Base-by-base conservation (phyloP, 2,888 invertebrate genomes). In the Apodemia duryi region DNA sequence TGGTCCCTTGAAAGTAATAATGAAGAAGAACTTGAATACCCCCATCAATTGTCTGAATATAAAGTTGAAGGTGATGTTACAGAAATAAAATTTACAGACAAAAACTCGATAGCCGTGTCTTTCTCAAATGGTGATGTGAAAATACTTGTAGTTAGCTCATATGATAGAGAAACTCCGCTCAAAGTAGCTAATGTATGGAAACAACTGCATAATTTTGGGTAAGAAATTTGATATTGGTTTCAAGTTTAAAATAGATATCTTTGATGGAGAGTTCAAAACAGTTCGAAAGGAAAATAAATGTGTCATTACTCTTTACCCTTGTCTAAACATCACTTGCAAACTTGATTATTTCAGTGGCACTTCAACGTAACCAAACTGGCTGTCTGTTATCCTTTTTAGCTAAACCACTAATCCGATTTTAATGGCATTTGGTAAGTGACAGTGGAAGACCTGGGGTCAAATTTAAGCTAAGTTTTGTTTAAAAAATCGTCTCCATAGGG, bases 61-160 rank as follows among this genome's bases (percentile, higher is more conserved):
- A 78, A 86, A 5, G 94, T 96, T 68, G 81, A 92, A 13, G 96
- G 96, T 6, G 97, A 97, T 85, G 94, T 98, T 4, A 97, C 96
- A 0, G 96, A 97, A 80, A 86, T 97, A 63, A 95, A 95, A 93
- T 96, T 97, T 79, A 87, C 96, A 10, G 94, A 94, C 70, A 93
- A 84, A 80, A 94, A 95, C 71, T 93, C 91, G 68, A 93, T 96
- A 68, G 94, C 95, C 0, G 93, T 91, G 70, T 95, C 95, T 61
- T 86, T 94, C n/a, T 93, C 94, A 0, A 89, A 89, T 70, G 97
- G 97, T 0, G 93, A 93, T 70, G 94, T 96, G 0, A 93, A 93
- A 72, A 77, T 97, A 61, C 84, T 95, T 1, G 93, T 94, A 81
- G 88, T 96, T n/a, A 85, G 84, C 73, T 83, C 89, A 51, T 93